Evolutionary conservation across 1,140 invertebrate genomes (phyloP), one percentile per base, ranked within the genome.

Genomic region (Aphelenchoides besseyi): DNA sequence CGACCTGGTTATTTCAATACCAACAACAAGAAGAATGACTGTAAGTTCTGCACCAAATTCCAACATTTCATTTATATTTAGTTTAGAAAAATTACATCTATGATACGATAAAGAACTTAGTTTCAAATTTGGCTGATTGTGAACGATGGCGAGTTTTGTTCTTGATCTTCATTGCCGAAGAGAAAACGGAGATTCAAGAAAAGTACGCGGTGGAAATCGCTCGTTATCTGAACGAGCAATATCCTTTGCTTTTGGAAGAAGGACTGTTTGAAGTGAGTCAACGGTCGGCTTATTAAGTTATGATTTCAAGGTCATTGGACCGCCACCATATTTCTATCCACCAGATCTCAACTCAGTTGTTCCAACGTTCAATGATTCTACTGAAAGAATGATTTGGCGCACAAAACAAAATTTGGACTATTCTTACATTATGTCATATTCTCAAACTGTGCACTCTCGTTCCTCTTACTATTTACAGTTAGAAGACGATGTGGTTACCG

Each of bases 371-470:
- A 55, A 70, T 62, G 73, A 74, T 37, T 35, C 2, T 18, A 35
- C 0, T 2, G 73, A 75, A 30, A n/a, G 73, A 32, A 74, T 74
- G 73, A 30, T 90, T 75, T 97, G 95, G 95, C 87, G 94, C 57
- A 94, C 93, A 0, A 98, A 97, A 84, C 95, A 98, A 85, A 97
- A 97, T 86, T 87, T 95, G 53, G 95, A 98, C 85, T 95, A 92
- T 85, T 91, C 93, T 3, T 97, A 93, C 85, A 87, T 98, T 0
- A 97, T 97, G 95, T 91, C 94, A 73, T 97, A 96, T 84, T 91
- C 32, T 12, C 23, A 3, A n/a, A 30, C 33, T 29, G 77, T 30
- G 59, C 61, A 37, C 55, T 0, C 30, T 0, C 2, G 26, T n/a
- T 28, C 5, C 30, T 26, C 41, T 48, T 66, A 53, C 35, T 78